phyloP scores from a whole-genome alignment of 1,140 invertebrate genomes.

The Phenacoccus solenopsis region DNA sequence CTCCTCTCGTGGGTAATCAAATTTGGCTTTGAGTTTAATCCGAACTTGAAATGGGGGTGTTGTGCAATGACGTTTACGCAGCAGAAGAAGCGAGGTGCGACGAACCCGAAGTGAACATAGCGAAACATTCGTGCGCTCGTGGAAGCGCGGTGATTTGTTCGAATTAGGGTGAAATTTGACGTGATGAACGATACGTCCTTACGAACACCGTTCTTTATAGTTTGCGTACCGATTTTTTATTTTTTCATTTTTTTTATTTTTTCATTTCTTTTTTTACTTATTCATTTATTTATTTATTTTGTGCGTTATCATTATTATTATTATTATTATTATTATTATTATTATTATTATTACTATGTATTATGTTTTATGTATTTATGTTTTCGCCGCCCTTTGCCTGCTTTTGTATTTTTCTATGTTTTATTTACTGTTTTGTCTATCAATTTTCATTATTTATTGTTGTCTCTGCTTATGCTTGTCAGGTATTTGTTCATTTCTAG shows the following conservation, averaged over 20 bases:
- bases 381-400: neutral
- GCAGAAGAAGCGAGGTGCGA: neutral
- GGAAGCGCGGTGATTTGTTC: conserved; percentile 7
- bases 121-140: neutral
- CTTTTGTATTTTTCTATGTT: too few relatives aligned
- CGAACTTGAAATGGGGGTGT: neutral
- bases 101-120: neutral
- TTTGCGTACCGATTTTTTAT: neutral
- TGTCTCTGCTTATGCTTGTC: too few relatives aligned
- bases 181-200: conserved; percentile 9
- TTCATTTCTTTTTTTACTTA: too few relatives aligned
- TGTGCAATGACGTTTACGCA: neutral
- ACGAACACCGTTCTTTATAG: neutral
- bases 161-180: conserved; percentile 14
- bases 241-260: neutral
- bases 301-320: too few relatives aligned
- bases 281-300: too few relatives aligned
- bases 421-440: too few relatives aligned
- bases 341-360: too few relatives aligned
- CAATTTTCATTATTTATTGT: too few relatives aligned
- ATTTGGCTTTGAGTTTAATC: conserved; percentile 22
- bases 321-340: too few relatives aligned
- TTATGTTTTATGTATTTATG: too few relatives aligned
- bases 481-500: too few relatives aligned
- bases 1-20: conserved; percentile 22